Percentiles rank a stretch among this genome's conserved stretches.
Evolutionary conservation across 37 sponge, comb jelly and placozoan genomes (phyloP).

Genomic region (Ianthella basta): DNA sequence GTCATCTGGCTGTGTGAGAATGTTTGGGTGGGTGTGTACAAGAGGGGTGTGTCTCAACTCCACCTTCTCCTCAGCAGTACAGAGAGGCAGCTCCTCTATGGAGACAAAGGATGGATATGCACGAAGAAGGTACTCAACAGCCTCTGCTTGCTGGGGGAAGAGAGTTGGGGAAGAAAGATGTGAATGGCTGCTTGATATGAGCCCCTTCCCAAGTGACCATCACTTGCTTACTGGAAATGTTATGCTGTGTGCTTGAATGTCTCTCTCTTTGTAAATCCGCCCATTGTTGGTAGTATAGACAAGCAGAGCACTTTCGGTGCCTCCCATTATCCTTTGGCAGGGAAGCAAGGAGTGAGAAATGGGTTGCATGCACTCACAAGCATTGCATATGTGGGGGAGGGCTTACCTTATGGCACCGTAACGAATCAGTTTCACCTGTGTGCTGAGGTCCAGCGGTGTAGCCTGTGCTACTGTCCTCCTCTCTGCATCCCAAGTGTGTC

Average conservation of each 20-base stretch:
- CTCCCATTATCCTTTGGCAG: no score
- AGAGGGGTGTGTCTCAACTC: not conserved
- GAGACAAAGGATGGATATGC: not conserved
- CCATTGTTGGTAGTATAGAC: no score
- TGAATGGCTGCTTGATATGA: not conserved
- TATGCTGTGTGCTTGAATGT: no score
- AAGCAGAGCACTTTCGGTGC: no score
- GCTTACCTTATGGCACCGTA: constrained; percentile 52
- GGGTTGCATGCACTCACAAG: no score
- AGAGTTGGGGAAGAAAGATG: not conserved
- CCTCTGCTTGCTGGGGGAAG: constrained; percentile 14
- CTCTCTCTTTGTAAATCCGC: no score
- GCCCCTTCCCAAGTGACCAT: no score
- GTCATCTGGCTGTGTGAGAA: not conserved
- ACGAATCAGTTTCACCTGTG: constrained; percentile 61
- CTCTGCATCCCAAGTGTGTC: constrained; percentile 1
- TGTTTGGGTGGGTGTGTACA: not conserved
- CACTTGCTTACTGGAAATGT: no score
- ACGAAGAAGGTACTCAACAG: not conserved
- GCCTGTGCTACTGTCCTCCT: constrained; percentile 27
- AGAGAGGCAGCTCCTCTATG: not conserved
- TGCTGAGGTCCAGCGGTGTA: constrained; percentile 25
- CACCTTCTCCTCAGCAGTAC: constrained; percentile 3
- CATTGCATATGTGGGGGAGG: no score
- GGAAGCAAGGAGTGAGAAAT: no score